phyloP scores from a whole-genome alignment of 2,113 vertebrate genomes.

The Laticauda colubrina region DNA sequence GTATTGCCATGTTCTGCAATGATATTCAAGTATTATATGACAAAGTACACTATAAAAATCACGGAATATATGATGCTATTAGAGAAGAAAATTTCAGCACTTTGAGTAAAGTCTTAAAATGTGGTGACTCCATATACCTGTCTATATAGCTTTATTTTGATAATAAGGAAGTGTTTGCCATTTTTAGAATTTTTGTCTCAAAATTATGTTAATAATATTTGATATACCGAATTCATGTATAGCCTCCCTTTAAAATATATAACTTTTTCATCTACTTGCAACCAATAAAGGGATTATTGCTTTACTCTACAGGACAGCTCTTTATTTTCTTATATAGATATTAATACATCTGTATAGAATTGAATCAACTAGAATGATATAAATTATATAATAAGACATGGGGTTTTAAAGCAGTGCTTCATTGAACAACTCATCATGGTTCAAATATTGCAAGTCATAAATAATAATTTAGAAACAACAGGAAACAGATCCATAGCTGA shows the following conservation, averaged over 20 bases:
- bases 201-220: background rate
- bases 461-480: background rate
- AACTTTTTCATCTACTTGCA: background rate
- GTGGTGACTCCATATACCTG: background rate
- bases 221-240: background rate
- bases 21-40: background rate
- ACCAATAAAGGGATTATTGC: background rate
- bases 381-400: background rate
- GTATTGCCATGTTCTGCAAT: background rate
- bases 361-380: background rate
- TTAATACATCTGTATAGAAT: background rate
- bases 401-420: background rate
- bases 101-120: background rate
- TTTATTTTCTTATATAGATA: background rate
- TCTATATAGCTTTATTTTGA: background rate
- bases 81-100: background rate
- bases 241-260: background rate
- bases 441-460: background rate
- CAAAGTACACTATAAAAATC: background rate
- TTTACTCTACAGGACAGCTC: background rate
- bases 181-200: background rate
- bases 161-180: background rate
- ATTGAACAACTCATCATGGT: background rate
- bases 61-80: background rate
- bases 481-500: conserved; percentile 28